Percentiles rank a stretch among this genome's conserved stretches.
Evolutionary conservation across 2,888 invertebrate species (phyloP).

Genomic region (Prosopocoilus inquinatus): DNA sequence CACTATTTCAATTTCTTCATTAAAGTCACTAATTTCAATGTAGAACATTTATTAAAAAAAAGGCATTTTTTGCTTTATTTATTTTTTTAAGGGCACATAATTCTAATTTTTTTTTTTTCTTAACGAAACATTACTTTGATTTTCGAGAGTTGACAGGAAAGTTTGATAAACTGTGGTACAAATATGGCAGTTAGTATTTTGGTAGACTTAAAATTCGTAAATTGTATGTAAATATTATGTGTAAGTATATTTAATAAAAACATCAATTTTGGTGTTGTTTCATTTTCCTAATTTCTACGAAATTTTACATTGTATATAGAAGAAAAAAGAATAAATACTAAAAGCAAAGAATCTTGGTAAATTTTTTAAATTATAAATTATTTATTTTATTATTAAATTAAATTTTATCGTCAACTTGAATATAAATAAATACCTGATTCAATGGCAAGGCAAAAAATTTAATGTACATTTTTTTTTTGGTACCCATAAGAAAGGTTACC

Average conservation of each 20-base stretch:
- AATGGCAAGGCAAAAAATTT: too few relatives aligned
- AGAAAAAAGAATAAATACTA: not conserved
- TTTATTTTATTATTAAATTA: too few relatives aligned
- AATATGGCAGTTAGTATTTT: slow-evolving; percentile 30
- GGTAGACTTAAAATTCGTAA: slow-evolving; percentile 26
- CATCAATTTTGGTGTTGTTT: slow-evolving; percentile 22
- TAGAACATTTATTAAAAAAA: not conserved
- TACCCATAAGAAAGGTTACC: too few relatives aligned
- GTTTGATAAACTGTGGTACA: slow-evolving; percentile 27
- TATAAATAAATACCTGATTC: too few relatives aligned
- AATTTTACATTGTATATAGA: not conserved
- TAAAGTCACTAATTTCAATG: not conserved
- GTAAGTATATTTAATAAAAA: slow-evolving; percentile 28
- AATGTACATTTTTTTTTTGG: too few relatives aligned
- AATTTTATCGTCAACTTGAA: too few relatives aligned
- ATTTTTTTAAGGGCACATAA: not conserved
- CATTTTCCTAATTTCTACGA: slow-evolving; percentile 12
- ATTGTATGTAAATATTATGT: slow-evolving; percentile 13
- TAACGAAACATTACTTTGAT: not conserved
- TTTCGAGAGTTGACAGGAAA: slow-evolving; percentile 10
- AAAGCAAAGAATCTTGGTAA: too few relatives aligned
- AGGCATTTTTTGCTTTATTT: not conserved
- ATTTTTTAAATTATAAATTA: too few relatives aligned
- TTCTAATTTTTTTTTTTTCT: not conserved
- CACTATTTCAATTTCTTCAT: not conserved